Evolutionary conservation across 2,113 vertebrate genomes (phyloP).

Genomic region (Macquaria australasica): DNA sequence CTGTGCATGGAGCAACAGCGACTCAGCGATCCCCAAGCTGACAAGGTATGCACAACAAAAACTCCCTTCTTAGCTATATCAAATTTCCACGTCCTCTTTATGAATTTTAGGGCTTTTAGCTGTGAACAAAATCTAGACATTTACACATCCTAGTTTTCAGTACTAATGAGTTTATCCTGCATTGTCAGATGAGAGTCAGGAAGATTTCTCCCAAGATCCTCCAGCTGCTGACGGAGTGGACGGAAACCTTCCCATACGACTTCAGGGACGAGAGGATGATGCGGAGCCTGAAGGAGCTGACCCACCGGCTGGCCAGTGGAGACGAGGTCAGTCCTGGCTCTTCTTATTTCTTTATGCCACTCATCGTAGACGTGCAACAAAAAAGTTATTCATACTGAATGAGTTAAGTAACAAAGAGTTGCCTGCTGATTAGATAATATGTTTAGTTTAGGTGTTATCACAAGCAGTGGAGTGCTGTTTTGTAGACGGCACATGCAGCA

Average conservation of each 20-base stretch:
- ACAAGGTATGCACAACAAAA: constrained; percentile 86
- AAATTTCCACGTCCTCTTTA: neutral
- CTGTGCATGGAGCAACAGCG: constrained; percentile 91
- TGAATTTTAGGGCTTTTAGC: neutral
- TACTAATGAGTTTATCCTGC: neutral
- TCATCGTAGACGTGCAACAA: neutral
- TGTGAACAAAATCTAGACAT: neutral
- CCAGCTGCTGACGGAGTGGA: constrained; percentile 94
- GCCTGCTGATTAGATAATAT: constrained; percentile 5
- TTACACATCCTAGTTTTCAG: neutral
- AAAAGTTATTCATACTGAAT: neutral
- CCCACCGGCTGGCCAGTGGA: constrained; percentile 87
- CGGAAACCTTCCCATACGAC: constrained; percentile 94
- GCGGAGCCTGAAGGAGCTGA: constrained; percentile 92
- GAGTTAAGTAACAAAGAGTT: neutral
- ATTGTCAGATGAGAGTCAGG: constrained; percentile 84
- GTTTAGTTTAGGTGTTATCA: constrained; percentile 19
- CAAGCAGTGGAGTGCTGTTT: neutral
- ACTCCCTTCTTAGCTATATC: neutral
- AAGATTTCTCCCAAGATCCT: constrained; percentile 93
- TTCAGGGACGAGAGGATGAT: constrained; percentile 95
- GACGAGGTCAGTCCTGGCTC: constrained; percentile 88
- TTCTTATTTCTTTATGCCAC: neutral
- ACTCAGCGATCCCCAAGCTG: constrained; percentile 85
- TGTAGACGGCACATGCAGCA: constrained; percentile 7